phyloP scores from a whole-genome alignment of 1,140 invertebrate genomes.

The Drosophila busckii region DNA sequence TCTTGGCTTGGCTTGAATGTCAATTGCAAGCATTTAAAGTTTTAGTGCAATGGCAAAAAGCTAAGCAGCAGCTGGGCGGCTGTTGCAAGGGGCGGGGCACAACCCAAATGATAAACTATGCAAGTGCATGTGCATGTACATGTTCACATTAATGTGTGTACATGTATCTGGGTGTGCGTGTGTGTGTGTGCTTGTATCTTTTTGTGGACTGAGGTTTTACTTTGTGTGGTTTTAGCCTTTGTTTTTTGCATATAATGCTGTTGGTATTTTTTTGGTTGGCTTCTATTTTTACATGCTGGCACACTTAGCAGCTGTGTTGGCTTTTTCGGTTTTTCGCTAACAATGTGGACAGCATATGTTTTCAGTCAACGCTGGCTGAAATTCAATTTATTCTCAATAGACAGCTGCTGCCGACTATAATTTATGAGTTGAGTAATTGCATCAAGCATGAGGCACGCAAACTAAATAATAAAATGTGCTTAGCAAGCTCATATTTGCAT shows the following conservation, averaged over 20 bases:
- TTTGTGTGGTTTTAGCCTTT: slow-evolving; percentile 38
- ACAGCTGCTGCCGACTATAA: slow-evolving; percentile 60
- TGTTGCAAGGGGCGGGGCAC: slow-evolving; percentile 5
- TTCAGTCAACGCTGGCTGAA: slow-evolving; percentile 35
- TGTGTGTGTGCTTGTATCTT: slow-evolving; percentile 34
- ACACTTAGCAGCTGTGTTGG: slow-evolving; percentile 19
- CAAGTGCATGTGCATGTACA: slow-evolving; percentile 29
- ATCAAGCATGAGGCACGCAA: slow-evolving; percentile 3
- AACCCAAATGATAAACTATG: slow-evolving; percentile 70
- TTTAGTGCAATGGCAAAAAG: slow-evolving; percentile 24
- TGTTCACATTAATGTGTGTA: slow-evolving; percentile 23
- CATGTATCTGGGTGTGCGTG: slow-evolving; percentile 1
- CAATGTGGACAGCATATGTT: slow-evolving; percentile 41
- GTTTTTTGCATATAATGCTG: slow-evolving; percentile 26
- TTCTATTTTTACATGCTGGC: slow-evolving; percentile 31
- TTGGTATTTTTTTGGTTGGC: slow-evolving; percentile 10
- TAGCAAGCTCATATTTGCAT: slow-evolving; percentile 12
- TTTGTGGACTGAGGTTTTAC: slow-evolving; percentile 37
- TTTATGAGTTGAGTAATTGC: slow-evolving; percentile 49
- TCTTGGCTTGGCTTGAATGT: slow-evolving; percentile 54
- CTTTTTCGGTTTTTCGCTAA: slow-evolving; percentile 19
- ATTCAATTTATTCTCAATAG: slow-evolving; percentile 57
- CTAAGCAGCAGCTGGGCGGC: not conserved
- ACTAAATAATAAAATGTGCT: slow-evolving; percentile 16
- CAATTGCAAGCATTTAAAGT: slow-evolving; percentile 76